A percentile compares a stretch with the other conserved stretches of the same genome.
phyloP scores from a whole-genome alignment of 2,888 invertebrate species.

The Synanthedon formicaeformis region DNA sequence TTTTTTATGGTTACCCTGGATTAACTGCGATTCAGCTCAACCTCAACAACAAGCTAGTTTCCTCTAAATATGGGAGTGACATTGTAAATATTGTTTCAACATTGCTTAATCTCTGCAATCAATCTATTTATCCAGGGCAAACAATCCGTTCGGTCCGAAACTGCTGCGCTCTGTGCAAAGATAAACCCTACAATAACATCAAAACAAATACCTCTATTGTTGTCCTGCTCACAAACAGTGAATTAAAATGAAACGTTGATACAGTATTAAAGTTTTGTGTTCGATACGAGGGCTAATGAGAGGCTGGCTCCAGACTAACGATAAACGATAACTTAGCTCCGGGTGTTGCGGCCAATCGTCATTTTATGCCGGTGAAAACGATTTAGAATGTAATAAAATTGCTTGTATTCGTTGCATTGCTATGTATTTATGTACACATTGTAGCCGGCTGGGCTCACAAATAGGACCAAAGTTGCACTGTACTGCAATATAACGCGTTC shows the following conservation, averaged over 20 bases:
- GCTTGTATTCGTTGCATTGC: constrained; percentile 5
- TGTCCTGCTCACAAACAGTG: neutral
- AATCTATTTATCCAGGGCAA: no score
- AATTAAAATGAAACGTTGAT: neutral
- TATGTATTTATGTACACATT: constrained; percentile 3
- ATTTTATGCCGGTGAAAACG: constrained; percentile 15
- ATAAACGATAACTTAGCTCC: constrained; percentile 1
- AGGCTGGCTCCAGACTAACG: neutral
- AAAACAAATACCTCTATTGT: neutral
- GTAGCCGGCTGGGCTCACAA: neutral
- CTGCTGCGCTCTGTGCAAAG: neutral
- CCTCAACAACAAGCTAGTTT: no score
- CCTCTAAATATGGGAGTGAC: no score
- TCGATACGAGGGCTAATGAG: neutral
- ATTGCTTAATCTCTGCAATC: no score
- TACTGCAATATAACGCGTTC: neutral
- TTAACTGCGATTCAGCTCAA: no score
- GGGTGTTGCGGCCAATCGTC: neutral
- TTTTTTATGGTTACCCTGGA: no score
- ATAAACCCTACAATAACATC: no score
- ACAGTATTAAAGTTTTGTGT: neutral
- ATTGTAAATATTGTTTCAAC: no score
- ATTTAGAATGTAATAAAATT: constrained; percentile 18
- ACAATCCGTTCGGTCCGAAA: no score
- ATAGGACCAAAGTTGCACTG: constrained; percentile 1